These are phyloP conservation scores for Astur gentilis DNA, from an alignment of 2,113 vertebrate genomes.

Conservation along the genomic window DNA sequence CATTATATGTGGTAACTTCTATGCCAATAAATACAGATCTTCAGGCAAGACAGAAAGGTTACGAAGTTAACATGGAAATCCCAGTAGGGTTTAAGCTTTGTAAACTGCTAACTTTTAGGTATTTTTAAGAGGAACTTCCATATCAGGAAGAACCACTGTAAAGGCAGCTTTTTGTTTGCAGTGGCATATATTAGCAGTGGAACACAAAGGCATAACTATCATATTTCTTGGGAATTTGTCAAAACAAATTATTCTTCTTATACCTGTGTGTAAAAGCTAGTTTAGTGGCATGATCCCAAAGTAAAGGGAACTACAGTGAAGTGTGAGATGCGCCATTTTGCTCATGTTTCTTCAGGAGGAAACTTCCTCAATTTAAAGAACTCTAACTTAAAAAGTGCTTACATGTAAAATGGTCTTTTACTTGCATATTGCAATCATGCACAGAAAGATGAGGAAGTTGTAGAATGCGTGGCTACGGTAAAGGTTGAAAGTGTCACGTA, in stretches of 20 bases:
- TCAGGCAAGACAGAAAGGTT: not conserved
- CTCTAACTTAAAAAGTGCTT: not conserved
- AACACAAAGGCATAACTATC: not conserved
- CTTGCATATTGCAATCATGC: not conserved
- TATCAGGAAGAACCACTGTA: not conserved
- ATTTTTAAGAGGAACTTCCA: not conserved
- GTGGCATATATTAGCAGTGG: not conserved
- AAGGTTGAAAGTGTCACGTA: not conserved
- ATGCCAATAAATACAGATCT: not conserved
- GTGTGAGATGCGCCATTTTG: not conserved
- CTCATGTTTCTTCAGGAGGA: not conserved
- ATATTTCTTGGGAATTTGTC: not conserved
- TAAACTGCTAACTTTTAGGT: not conserved
- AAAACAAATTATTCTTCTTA: not conserved
- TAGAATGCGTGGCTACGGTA: not conserved
- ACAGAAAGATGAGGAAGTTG: conserved; percentile 22
- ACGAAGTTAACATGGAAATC: not conserved
- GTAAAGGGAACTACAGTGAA: not conserved
- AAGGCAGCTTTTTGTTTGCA: not conserved
- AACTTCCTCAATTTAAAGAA: conserved; percentile 25
- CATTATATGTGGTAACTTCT: not conserved
- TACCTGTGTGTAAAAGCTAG: not conserved
- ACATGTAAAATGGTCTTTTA: not conserved
- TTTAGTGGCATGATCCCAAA: not conserved
- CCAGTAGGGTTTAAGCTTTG: not conserved